These are phyloP conservation scores for Macrotus californicus DNA, from an alignment of 2,113 vertebrate species.

Conservation along the genomic window DNA sequence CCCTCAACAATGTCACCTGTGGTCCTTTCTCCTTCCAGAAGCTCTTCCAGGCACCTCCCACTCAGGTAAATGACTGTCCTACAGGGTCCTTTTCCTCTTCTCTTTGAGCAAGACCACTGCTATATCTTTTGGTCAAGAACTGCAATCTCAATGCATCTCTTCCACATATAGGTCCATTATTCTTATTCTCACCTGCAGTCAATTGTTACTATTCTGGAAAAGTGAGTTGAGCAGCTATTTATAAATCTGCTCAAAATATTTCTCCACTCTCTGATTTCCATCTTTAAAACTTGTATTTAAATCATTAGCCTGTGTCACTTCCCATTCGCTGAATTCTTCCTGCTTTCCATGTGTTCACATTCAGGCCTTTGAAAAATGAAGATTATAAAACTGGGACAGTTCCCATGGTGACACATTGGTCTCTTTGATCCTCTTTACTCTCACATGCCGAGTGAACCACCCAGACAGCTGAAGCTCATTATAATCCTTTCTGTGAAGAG, in stretches of 20 bases:
- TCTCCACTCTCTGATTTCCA: conserved; percentile 3
- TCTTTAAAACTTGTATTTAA: conserved; percentile 40
- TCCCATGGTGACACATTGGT: conserved; percentile 63
- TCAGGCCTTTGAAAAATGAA: conserved; percentile 60
- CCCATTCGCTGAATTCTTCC: conserved; percentile 37
- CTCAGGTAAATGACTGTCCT: neutral
- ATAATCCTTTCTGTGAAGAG: conserved; percentile 52
- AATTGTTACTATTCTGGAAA: conserved; percentile 2
- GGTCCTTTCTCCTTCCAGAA: neutral
- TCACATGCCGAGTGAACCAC: conserved; percentile 43
- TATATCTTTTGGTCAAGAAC: neutral
- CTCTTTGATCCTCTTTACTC: conserved; percentile 62
- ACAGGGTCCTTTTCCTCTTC: neutral
- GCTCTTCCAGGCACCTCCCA: neutral
- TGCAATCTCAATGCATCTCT: neutral
- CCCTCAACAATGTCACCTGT: neutral
- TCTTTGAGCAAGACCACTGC: neutral
- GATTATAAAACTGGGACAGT: conserved; percentile 64
- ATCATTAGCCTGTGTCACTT: conserved; percentile 35
- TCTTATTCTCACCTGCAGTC: conserved; percentile 32
- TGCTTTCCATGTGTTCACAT: conserved; percentile 61
- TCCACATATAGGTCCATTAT: neutral
- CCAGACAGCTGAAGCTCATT: conserved; percentile 70
- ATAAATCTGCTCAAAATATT: conserved; percentile 28
- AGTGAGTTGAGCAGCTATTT: conserved; percentile 5